These are phyloP conservation scores for Cacoxenus indagator DNA, from an alignment of 2,888 invertebrate genomes.

Conservation along the genomic window DNA sequence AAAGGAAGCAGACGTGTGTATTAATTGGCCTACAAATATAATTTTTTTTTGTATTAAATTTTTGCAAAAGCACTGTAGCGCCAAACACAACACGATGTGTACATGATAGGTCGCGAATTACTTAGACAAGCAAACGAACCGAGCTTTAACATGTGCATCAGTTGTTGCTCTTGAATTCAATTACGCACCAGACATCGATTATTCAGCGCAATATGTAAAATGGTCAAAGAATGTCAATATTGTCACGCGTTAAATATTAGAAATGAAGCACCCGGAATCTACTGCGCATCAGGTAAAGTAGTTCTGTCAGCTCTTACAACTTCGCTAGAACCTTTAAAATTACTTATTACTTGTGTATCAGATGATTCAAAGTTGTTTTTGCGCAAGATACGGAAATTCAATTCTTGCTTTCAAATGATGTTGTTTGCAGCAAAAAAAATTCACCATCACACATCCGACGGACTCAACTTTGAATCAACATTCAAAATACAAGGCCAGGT, in stretches of 20 bases:
- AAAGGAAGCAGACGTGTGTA: too few species aligned
- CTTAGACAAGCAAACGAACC: too few species aligned
- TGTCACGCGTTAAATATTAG: slow-evolving; percentile 31
- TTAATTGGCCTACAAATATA: too few species aligned
- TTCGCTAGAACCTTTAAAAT: slow-evolving; percentile 11
- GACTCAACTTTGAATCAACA: slow-evolving; percentile 9
- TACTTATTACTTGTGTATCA: slow-evolving; percentile 4
- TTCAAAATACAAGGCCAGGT: slow-evolving; percentile 16
- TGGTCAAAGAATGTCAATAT: slow-evolving; percentile 31
- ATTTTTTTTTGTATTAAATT: too few species aligned
- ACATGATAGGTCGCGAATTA: too few species aligned
- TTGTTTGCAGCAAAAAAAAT: slow-evolving; percentile 23
- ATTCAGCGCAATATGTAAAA: slow-evolving; percentile 29
- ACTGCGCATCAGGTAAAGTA: slow-evolving; percentile 28
- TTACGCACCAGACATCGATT: slow-evolving; percentile 30
- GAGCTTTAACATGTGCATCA: slow-evolving; percentile 26
- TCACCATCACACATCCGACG: slow-evolving; percentile 8
- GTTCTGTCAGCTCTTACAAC: slow-evolving; percentile 20
- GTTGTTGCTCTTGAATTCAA: slow-evolving; percentile 31
- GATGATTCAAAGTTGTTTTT: slow-evolving; percentile 27
- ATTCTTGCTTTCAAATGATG: slow-evolving; percentile 24
- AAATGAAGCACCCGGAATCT: slow-evolving; percentile 22
- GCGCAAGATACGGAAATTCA: slow-evolving; percentile 13
- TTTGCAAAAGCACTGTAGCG: too few species aligned
- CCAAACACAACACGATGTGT: too few species aligned